Base-by-base conservation (phyloP, 2,888 invertebrate genomes). In the Herminia tarsipennalis region DNA sequence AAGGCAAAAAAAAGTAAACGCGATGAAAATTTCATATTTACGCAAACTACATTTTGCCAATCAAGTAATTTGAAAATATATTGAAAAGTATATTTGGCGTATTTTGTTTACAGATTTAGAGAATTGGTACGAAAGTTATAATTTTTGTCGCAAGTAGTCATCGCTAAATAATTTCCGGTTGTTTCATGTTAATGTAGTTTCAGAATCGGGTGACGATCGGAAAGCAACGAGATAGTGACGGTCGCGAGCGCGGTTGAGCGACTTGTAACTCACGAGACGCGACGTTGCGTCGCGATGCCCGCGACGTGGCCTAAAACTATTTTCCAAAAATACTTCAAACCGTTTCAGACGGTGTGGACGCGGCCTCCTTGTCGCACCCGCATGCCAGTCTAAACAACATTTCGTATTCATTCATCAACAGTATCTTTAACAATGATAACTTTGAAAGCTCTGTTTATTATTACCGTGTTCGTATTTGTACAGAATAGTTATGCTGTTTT, bases 241-340 rank as follows among this genome's bases (percentile, higher is more conserved):
- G 27, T 22, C 20, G 30, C n/a, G 33, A 20, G 29, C 21, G 27
- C 18, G 33, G 21, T 18, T 10, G 17, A 21, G 25, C 10, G 28
- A 35, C 21, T 35, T 57, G 59, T 37, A 41, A 53, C 54, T 52
- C 34, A 8, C 17, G 36, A 62, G 59, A 64, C 68, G 65, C 67
- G 64, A 60, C 70, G 16, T 10, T 17, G 3, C 12, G 17, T 4
- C 14, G 10, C 21, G 63, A 34, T n/a, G 44, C 65, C 56, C 66
- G 56, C 66, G 72, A 76, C 73, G 78, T 81, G 90, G 86, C 88
- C 91, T 88, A 87, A 89, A 85, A 90, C 72, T 80, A 78, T 73
- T 88, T 83, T 89, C 91, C 88, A 86, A 88, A 91, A 91, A 90
- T 90, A 91, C 76, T 76, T 70, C 83, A 86, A 83, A 85, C 81